Conservation (phyloP, 2,797 vertebrate species). For the Rhinogobio ventralis region DNA sequence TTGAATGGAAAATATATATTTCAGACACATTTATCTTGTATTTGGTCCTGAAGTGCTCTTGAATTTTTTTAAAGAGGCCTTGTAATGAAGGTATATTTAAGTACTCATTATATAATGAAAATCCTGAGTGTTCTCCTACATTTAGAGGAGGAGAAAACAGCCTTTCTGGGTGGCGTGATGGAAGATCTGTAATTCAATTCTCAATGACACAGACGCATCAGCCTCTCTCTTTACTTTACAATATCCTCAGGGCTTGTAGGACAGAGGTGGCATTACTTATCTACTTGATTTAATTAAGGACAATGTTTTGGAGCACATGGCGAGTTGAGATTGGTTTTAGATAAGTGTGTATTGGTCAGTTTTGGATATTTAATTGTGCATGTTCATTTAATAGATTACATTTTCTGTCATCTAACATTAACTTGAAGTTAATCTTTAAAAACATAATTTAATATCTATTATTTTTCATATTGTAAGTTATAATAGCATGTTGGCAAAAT, state of each 20-base stretch:
- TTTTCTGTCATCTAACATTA: not conserved
- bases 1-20: not conserved
- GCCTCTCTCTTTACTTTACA: not conserved
- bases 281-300: not conserved
- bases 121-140: not conserved
- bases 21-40: not conserved
- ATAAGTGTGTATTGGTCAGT: not conserved
- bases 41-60: not conserved
- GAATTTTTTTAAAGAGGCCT: not conserved
- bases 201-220: not conserved
- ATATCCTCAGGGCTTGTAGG: constrained; percentile 9
- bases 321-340: not conserved
- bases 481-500: not conserved
- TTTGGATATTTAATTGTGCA: not conserved
- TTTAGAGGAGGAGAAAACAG: not conserved
- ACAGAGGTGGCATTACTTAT: not conserved
- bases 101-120: constrained; percentile 10
- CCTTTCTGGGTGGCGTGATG: not conserved
- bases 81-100: not conserved
- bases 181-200: constrained; percentile 26
- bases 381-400: too few relatives aligned
- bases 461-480: not conserved
- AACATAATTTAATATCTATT: not conserved
- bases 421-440: not conserved
- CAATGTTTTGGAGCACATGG: not conserved